phyloP scores from a whole-genome alignment of 2,797 vertebrate genomes.

The Lindbergichthys nudifrons region DNA sequence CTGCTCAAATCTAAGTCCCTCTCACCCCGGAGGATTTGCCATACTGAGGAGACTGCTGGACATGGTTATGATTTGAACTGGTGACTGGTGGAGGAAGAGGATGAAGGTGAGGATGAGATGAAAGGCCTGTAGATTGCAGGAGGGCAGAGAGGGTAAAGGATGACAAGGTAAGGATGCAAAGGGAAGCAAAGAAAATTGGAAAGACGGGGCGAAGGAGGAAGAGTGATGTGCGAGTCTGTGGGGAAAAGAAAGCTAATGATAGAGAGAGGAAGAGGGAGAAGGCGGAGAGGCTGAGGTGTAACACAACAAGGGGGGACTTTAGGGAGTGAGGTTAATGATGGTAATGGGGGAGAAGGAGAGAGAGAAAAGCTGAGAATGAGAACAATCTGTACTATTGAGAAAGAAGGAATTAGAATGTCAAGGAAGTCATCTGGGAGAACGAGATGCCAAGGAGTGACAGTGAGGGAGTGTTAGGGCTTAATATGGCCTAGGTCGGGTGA shows the following conservation, averaged over 20 bases:
- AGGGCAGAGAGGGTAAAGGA: conserved; percentile 37
- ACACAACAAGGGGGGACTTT: conserved; percentile 11
- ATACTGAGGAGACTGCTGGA: conserved; percentile 49
- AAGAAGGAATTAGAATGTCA: conserved; percentile 68
- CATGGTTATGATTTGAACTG: conserved; percentile 44
- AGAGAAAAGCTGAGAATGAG: conserved; percentile 22
- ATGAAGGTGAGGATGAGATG: conserved; percentile 37
- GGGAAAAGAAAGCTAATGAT: conserved; percentile 55
- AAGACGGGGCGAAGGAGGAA: conserved; percentile 3
- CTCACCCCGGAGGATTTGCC: conserved; percentile 58
- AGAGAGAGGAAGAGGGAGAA: conserved; percentile 18
- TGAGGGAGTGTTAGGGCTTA: conserved; percentile 44
- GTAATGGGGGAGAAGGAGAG: conserved; percentile 17
- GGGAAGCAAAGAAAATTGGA: conserved; percentile 33
- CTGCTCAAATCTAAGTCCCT: conserved; percentile 49
- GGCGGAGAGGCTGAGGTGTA: conserved; percentile 20
- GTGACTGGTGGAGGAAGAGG: conserved; percentile 34
- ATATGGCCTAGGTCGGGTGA: conserved; percentile 26
- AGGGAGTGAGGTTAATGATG: conserved; percentile 56
- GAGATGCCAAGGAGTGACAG: conserved; percentile 25
- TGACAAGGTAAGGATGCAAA: conserved; percentile 36
- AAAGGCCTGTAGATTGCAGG: conserved; percentile 31
- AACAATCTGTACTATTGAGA: conserved; percentile 61
- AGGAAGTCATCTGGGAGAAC: conserved; percentile 28
- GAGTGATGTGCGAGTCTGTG: conserved; percentile 9